Percentiles rank a stretch among this genome's conserved stretches.
Conservation (phyloP, 1,140 invertebrate species). For the Goniozus legneri region DNA sequence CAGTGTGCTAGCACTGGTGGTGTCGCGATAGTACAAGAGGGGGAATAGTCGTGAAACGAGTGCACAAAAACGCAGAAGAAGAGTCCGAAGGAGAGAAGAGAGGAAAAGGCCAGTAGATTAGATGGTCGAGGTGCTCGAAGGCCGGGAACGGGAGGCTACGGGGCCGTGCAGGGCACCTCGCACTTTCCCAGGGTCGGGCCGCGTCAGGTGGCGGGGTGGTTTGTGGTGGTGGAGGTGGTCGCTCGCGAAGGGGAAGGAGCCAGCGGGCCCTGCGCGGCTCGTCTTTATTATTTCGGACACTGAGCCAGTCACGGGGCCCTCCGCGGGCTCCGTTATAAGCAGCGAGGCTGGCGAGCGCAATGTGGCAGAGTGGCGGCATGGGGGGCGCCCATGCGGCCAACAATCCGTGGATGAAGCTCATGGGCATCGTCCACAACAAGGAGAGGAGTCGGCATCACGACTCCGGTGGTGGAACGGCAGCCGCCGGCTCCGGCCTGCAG, state of each 20-base stretch:
- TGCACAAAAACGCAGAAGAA: too few species aligned
- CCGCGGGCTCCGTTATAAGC: constrained; percentile 32
- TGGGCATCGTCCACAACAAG: constrained; percentile 79
- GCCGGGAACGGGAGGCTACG: constrained; percentile 49
- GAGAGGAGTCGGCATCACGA: constrained; percentile 65
- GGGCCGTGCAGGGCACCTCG: constrained; percentile 47
- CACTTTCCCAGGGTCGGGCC: constrained; percentile 30
- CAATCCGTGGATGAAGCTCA: constrained; percentile 79
- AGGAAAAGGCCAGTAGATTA: constrained; percentile 30
- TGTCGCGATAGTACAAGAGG: too few species aligned
- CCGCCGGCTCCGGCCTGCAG: constrained; percentile 53
- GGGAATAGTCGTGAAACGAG: too few species aligned
- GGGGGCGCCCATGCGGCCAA: constrained; percentile 70
- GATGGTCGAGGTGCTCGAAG: constrained; percentile 48
- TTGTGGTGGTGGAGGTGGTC: not conserved
- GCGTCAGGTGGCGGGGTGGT: not conserved
- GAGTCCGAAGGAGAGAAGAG: constrained; percentile 1
- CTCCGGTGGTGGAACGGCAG: constrained; percentile 55
- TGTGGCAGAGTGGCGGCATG: constrained; percentile 77
- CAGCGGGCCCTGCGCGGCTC: constrained; percentile 9
- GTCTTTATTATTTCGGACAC: not conserved
- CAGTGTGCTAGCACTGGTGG: too few species aligned
- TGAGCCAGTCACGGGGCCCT: constrained; percentile 27
- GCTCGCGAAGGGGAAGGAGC: constrained; percentile 3
- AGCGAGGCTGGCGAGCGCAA: constrained; percentile 55